Evolutionary conservation across 2,113 vertebrate genomes (phyloP).

Genomic region (Pseudopipra pipra): DNA sequence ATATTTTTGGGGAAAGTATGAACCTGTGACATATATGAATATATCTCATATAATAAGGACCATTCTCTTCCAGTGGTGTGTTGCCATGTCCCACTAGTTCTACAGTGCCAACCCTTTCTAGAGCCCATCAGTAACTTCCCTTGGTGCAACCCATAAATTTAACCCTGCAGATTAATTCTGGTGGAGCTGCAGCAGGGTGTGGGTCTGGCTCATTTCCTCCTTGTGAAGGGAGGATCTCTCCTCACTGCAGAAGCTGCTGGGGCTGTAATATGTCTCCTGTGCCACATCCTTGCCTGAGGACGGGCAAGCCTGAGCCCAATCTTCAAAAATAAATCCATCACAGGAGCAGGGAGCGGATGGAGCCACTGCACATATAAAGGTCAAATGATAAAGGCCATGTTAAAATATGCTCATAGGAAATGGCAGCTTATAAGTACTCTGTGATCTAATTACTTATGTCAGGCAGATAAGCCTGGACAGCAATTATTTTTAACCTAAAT

Average conservation of each 20-base stretch:
- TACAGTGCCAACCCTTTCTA: not conserved
- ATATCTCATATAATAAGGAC: not conserved
- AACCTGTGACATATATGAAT: not conserved
- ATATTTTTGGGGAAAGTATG: not conserved
- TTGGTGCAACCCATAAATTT: not conserved
- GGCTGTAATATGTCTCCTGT: not conserved
- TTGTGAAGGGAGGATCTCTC: not conserved
- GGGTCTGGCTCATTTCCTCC: not conserved
- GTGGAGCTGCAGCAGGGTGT: not conserved
- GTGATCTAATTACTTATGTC: conserved; percentile 57
- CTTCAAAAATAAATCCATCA: conserved; percentile 48
- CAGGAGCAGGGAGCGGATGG: not conserved
- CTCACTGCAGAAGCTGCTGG: not conserved
- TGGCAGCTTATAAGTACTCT: conserved; percentile 40
- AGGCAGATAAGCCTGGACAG: conserved; percentile 33
- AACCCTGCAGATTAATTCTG: not conserved
- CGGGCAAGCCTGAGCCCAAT: not conserved
- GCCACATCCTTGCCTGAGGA: not conserved
- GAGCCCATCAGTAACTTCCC: not conserved
- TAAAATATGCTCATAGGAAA: conserved; percentile 58
- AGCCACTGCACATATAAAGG: conserved; percentile 39
- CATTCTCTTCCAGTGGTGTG: not conserved
- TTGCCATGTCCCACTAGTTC: not conserved
- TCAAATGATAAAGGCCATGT: conserved; percentile 55
- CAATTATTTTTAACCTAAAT: conserved; percentile 51